Evolutionary conservation across 1,140 invertebrate genomes (phyloP).

Genomic region (Ruditapes philippinarum): DNA sequence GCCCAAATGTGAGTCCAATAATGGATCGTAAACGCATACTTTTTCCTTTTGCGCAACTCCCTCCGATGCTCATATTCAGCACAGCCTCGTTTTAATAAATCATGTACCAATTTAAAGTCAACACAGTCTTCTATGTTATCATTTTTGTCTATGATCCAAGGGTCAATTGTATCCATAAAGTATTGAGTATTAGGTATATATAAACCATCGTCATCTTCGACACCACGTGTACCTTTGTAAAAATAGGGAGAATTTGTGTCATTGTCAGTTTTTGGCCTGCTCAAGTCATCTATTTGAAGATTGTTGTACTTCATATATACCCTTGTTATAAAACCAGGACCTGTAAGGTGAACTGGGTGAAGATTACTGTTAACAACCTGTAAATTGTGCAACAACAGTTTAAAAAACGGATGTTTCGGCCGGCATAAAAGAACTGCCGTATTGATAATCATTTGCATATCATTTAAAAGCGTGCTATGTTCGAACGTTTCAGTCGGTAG

Average conservation of each 20-base stretch:
- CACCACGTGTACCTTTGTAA: slow-evolving; percentile 10
- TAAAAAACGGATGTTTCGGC: slow-evolving; percentile 78
- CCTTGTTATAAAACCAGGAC: slow-evolving; percentile 77
- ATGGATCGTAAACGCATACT: not conserved
- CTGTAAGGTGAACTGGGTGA: slow-evolving; percentile 71
- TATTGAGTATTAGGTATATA: slow-evolving; percentile 47
- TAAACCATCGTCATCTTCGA: slow-evolving; percentile 4
- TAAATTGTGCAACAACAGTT: slow-evolving; percentile 73
- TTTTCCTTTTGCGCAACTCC: not conserved
- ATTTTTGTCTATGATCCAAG: not conserved
- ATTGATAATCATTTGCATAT: slow-evolving; percentile 71
- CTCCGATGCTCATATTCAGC: not conserved
- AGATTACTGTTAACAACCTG: not conserved
- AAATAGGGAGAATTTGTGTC: slow-evolving; percentile 41
- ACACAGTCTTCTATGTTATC: not conserved
- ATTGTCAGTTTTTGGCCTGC: not conserved
- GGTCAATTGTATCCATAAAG: slow-evolving; percentile 9
- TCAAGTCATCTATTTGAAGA: not conserved
- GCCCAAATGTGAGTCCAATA: slow-evolving; percentile 14
- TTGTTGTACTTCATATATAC: slow-evolving; percentile 65
- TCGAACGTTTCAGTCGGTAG: slow-evolving; percentile 80
- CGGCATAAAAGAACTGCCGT: slow-evolving; percentile 80
- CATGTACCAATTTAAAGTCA: not conserved
- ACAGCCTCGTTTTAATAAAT: not conserved
- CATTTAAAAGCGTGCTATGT: slow-evolving; percentile 73